Base-by-base conservation (phyloP, 2,888 invertebrate genomes). In the Lasioglossum morio region DNA sequence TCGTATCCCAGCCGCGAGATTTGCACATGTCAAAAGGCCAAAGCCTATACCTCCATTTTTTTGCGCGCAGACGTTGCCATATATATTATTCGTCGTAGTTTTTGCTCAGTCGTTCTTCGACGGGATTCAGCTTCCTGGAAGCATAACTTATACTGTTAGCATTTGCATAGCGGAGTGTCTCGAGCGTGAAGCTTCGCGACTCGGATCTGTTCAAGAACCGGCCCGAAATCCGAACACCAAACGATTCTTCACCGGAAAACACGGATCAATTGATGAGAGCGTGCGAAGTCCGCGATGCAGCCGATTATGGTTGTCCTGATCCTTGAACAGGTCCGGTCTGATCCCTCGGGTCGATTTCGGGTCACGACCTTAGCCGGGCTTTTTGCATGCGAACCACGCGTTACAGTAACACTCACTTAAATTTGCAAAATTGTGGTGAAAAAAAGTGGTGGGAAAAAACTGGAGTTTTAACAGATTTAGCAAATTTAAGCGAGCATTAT, bases 321-420 rank as follows among this genome's bases (percentile, higher is more conserved):
- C n/a, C 43, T 66, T 30, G 53, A 37, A 74, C 23, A 70, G 43
- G 37, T 23, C 19, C 46, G 73, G 79, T 7, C 19, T 8, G 1
- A 66, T n/a, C 75, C 60, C 37, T n/a, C 48, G n/a, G 23, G 19
- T 87, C 63, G 37, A 48, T 60, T 87, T 34, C 43, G n/a, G 2
- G 12, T 7, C 46, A 23, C 48, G 66, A 72, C 69, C 8, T 27
- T 10, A 48, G 48, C 40, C 23, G 16, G 3, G 60, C 77, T 81
- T 77, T 30, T 75, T 79, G 85, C 85, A 85, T 82, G 85, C 48
- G 37, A 79, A 48, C 66, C 16, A 63, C 63, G 30, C 63, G 30
- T 63, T 30, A 30, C 63, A 14, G 27, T 30, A 14, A 5, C 7
- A 7, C 63, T 63, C 63, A 2, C 30, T 53, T 53, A 53, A n/a